A percentile compares a stretch with the other conserved stretches of the same genome.
Conservation (phyloP, 2,888 invertebrate species). For the Ophraella communa region DNA sequence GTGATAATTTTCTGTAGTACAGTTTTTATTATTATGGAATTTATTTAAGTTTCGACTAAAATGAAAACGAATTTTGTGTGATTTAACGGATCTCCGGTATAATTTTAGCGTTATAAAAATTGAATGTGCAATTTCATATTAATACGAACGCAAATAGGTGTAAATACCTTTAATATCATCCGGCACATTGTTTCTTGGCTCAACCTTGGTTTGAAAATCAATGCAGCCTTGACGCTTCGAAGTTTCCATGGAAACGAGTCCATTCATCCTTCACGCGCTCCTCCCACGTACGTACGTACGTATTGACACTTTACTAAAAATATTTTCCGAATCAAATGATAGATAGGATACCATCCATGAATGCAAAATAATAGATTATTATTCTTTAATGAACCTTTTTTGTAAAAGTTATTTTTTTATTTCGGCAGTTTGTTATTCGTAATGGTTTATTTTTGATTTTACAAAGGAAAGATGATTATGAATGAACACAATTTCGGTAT, state of each 20-base stretch:
- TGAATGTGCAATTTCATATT: background rate
- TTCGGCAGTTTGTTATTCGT: too few species aligned
- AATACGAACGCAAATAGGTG: background rate
- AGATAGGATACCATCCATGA: too few species aligned
- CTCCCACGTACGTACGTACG: conserved; percentile 48
- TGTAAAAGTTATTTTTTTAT: too few species aligned
- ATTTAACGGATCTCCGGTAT: too few species aligned
- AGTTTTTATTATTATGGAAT: too few species aligned
- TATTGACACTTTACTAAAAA: conserved; percentile 5
- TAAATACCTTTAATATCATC: conserved; percentile 21
- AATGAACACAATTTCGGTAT: background rate
- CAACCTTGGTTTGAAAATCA: conserved; percentile 58
- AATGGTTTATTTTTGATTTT: background rate
- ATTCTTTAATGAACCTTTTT: too few species aligned
- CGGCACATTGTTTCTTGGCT: conserved; percentile 34
- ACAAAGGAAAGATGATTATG: background rate
- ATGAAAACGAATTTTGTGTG: too few species aligned
- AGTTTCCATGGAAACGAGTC: conserved; percentile 64
- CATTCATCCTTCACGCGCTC: conserved; percentile 64
- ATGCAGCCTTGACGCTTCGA: conserved; percentile 57
- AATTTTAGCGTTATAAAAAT: too few species aligned
- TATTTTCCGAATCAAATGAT: too few species aligned
- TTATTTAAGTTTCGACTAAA: too few species aligned
- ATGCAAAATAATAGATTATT: too few species aligned
- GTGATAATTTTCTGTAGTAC: too few species aligned